phyloP scores from a whole-genome alignment of 2,888 invertebrate genomes.

The Platycheirus rosarum region DNA sequence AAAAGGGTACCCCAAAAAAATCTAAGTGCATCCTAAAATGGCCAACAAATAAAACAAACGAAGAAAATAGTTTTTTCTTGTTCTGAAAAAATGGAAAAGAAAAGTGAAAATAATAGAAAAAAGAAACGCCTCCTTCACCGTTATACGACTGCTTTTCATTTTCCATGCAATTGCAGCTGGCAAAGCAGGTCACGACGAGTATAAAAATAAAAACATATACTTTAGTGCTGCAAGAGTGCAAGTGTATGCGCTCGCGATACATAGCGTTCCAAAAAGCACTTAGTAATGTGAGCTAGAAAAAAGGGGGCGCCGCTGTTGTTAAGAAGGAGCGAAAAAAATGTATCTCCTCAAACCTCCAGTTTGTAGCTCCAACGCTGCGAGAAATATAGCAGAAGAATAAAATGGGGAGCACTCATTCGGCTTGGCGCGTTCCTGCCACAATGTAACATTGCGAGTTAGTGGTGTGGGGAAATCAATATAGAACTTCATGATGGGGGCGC shows the following conservation, averaged over 20 bases:
- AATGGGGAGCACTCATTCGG: conserved; percentile 44
- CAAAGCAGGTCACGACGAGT: conserved; percentile 64
- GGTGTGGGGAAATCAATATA: conserved; percentile 67
- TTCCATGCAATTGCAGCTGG: conserved; percentile 62
- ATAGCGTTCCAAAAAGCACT: conserved; percentile 60
- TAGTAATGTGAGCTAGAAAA: conserved; percentile 44
- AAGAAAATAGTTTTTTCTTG: not conserved
- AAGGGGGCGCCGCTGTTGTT: conserved; percentile 33
- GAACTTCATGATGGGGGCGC: conserved; percentile 48
- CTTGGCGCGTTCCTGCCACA: conserved; percentile 2
- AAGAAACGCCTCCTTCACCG: conserved; percentile 41
- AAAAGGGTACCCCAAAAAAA: conserved; percentile 14
- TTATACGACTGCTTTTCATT: conserved; percentile 28
- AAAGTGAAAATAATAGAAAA: conserved; percentile 26
- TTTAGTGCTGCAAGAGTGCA: conserved; percentile 25
- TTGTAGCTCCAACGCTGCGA: not conserved
- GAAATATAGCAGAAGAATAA: not conserved
- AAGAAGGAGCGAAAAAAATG: not conserved
- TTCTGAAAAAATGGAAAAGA: not conserved
- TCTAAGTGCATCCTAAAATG: conserved; percentile 42
- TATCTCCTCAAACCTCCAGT: not conserved
- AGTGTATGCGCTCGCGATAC: conserved; percentile 31
- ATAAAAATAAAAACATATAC: conserved; percentile 50
- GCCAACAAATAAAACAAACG: conserved; percentile 41
- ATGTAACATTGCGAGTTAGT: not conserved